A percentile compares a stretch with the other conserved stretches of the same genome.
Evolutionary conservation across 2,113 vertebrate genomes (phyloP).

Genomic region (Chitala chitala): DNA sequence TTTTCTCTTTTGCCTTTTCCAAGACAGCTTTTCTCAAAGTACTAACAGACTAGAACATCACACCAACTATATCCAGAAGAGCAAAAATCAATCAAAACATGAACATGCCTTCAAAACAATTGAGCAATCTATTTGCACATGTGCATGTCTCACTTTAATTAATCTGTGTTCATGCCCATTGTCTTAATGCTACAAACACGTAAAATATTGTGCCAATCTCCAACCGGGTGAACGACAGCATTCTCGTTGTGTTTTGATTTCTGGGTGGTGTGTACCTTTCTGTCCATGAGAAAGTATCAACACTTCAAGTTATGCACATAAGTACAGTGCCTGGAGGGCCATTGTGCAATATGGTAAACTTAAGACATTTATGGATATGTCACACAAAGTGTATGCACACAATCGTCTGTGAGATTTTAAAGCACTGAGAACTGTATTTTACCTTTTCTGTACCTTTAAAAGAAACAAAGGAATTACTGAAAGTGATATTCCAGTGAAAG

Average conservation of each 20-base stretch:
- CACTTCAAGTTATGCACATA: slow-evolving; percentile 8
- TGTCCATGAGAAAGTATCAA: slow-evolving; percentile 23
- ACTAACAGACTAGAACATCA: background rate
- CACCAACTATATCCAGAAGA: background rate
- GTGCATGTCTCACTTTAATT: slow-evolving; percentile 5
- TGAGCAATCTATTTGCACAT: background rate
- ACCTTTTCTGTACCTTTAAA: too few species aligned
- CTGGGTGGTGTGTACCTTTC: slow-evolving; percentile 11
- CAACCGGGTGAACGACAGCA: background rate
- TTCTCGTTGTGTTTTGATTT: slow-evolving; percentile 18
- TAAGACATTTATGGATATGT: background rate
- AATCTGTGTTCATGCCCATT: background rate
- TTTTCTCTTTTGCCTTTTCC: too few species aligned
- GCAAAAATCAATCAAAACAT: slow-evolving; percentile 4
- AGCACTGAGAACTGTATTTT: too few species aligned
- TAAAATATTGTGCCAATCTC: background rate
- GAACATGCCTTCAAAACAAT: background rate
- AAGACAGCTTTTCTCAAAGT: background rate
- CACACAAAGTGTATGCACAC: too few species aligned
- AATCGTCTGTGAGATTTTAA: too few species aligned
- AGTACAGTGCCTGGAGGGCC: background rate
- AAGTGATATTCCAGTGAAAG: too few species aligned
- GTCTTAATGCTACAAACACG: background rate
- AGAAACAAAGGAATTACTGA: too few species aligned
- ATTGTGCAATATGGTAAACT: background rate